phyloP scores from a whole-genome alignment of 1,140 invertebrate species.

The Hydropsyche tenuis region DNA sequence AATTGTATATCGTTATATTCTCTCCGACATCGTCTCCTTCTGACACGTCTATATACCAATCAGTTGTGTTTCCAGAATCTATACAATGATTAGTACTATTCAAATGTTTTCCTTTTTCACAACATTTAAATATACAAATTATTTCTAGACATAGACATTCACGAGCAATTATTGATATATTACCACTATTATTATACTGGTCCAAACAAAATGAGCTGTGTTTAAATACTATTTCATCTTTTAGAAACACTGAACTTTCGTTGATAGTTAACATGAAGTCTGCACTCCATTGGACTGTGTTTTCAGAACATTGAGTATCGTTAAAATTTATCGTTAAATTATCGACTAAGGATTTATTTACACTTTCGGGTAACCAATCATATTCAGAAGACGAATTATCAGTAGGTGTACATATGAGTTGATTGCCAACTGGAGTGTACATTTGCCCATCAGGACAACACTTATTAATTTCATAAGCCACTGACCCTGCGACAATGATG shows the following conservation, averaged over 20 bases:
- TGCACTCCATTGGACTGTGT: neutral
- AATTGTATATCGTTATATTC: neutral
- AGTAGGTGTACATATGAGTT: neutral
- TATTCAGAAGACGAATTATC: neutral
- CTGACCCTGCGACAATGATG: no score
- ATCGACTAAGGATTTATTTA: neutral
- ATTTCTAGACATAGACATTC: constrained; percentile 9
- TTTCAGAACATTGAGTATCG: no score
- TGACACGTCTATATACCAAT: constrained; percentile 14
- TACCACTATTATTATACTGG: neutral
- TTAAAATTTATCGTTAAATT: neutral
- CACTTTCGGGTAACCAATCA: neutral
- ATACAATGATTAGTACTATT: neutral
- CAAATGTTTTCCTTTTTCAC: neutral
- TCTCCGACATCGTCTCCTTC: neutral
- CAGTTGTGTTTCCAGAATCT: neutral
- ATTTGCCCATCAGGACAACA: constrained; percentile 3
- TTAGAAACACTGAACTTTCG: neutral
- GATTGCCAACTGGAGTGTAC: neutral
- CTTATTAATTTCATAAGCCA: constrained; percentile 31
- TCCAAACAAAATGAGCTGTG: constrained; percentile 2
- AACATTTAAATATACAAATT: constrained; percentile 16
- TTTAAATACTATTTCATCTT: neutral
- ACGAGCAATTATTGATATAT: neutral
- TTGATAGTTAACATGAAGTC: neutral